Conservation (phyloP, 2,888 invertebrate genomes). For the Drosophila setosimentum region DNA sequence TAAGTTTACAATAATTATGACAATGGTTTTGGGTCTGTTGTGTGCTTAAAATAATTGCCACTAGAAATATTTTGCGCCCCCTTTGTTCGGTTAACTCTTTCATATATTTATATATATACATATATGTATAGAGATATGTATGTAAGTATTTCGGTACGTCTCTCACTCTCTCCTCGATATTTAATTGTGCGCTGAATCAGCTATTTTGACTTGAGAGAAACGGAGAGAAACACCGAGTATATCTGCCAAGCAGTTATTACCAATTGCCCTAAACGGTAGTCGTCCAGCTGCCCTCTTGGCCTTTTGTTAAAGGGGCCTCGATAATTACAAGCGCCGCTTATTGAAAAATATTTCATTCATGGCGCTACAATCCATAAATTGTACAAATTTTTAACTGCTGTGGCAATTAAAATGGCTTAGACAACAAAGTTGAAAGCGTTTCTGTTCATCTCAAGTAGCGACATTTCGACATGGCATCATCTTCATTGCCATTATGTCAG, state of each 20-base stretch:
- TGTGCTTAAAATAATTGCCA: constrained; percentile 78
- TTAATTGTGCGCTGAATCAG: constrained; percentile 83
- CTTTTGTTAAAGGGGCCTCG: constrained; percentile 51
- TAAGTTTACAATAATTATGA: constrained; percentile 60
- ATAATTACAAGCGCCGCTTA: constrained; percentile 80
- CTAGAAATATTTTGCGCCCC: constrained; percentile 75
- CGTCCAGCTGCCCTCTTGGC: constrained; percentile 67
- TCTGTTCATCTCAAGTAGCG: constrained; percentile 63
- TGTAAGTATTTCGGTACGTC: neutral
- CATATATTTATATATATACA: constrained; percentile 22
- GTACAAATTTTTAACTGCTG: constrained; percentile 34
- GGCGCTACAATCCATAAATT: constrained; percentile 52
- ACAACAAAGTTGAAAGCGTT: constrained; percentile 55
- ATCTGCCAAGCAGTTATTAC: constrained; percentile 53
- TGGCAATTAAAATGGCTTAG: constrained; percentile 75
- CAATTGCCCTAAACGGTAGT: constrained; percentile 81
- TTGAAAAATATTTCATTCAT: constrained; percentile 66
- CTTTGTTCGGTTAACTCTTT: constrained; percentile 71
- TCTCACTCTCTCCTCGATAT: constrained; percentile 25
- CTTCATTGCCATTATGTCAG: constrained; percentile 43
- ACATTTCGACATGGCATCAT: constrained; percentile 67
- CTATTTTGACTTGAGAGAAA: constrained; percentile 60
- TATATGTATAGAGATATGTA: neutral
- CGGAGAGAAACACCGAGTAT: constrained; percentile 26
- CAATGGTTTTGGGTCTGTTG: constrained; percentile 60